Evolutionary conservation across 2,888 invertebrate species (phyloP).

Genomic region (Stenurella melanura): DNA sequence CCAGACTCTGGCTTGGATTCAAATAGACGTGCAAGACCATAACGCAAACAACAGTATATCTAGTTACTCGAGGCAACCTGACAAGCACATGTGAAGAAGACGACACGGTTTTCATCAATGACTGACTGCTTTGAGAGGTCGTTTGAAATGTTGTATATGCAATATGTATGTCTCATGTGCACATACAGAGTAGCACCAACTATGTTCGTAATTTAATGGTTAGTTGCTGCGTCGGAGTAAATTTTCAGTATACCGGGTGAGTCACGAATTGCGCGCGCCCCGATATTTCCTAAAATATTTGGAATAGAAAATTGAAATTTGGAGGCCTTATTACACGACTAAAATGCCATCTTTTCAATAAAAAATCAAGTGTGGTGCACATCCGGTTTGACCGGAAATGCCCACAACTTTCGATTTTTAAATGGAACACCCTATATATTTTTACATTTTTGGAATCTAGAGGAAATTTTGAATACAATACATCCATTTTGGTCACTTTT

Average conservation of each 20-base stretch:
- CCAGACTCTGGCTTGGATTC: background rate
- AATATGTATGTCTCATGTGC: background rate
- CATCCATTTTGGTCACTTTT: no score
- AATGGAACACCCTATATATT: no score
- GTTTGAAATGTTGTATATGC: conserved; percentile 1
- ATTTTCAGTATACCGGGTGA: conserved; percentile 3
- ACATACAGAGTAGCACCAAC: background rate
- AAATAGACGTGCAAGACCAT: conserved; percentile 13
- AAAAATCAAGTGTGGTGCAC: no score
- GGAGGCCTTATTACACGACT: no score
- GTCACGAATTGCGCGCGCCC: no score
- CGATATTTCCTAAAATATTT: no score
- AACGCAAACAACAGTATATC: conserved; percentile 21
- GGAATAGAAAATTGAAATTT: no score
- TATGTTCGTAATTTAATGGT: conserved; percentile 11
- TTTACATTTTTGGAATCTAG: no score
- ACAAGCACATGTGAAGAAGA: background rate
- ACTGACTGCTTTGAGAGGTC: background rate
- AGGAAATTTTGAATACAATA: no score
- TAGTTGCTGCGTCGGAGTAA: background rate
- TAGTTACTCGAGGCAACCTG: conserved; percentile 18
- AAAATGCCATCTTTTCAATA: no score
- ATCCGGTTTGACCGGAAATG: no score
- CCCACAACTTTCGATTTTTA: no score
- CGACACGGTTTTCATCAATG: conserved; percentile 16